These are phyloP conservation scores for Agapostemon virescens DNA, from an alignment of 2,888 invertebrate genomes.

Conservation along the genomic window DNA sequence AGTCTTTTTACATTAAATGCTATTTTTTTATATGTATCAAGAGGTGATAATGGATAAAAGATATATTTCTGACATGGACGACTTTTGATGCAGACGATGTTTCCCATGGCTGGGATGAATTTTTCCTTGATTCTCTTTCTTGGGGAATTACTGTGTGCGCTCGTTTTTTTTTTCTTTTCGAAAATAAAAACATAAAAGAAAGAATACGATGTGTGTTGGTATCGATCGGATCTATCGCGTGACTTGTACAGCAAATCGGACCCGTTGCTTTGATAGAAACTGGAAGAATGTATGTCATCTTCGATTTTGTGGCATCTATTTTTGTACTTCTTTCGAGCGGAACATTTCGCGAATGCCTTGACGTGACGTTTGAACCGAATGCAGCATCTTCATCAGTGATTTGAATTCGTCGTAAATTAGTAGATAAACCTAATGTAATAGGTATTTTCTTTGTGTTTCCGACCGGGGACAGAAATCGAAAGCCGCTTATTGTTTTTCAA, in stretches of 20 bases:
- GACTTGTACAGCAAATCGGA: slow-evolving; percentile 40
- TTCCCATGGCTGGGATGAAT: background rate
- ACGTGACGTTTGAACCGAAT: slow-evolving; percentile 40
- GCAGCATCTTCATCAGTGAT: slow-evolving; percentile 59
- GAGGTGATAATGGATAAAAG: slow-evolving; percentile 8
- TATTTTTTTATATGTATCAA: slow-evolving; percentile 28
- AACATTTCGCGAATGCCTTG: slow-evolving; percentile 55
- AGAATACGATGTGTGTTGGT: slow-evolving; percentile 16
- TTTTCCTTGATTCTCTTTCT: slow-evolving; percentile 34
- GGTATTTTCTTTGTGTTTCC: slow-evolving; percentile 62
- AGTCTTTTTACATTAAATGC: slow-evolving; percentile 31
- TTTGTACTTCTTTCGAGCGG: slow-evolving; percentile 42
- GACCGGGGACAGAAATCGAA: slow-evolving; percentile 40
- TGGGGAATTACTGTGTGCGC: background rate
- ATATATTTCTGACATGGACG: slow-evolving; percentile 38
- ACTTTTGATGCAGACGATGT: slow-evolving; percentile 6
- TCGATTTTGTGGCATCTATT: slow-evolving; percentile 46
- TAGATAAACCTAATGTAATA: slow-evolving; percentile 54
- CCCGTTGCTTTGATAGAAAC: slow-evolving; percentile 35
- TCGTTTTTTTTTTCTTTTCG: too few species aligned
- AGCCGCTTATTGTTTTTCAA: slow-evolving; percentile 61
- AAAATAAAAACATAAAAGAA: background rate
- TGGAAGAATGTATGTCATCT: slow-evolving; percentile 35
- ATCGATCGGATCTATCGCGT: slow-evolving; percentile 30
- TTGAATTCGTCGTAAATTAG: slow-evolving; percentile 40